Conservation (phyloP, 1,140 invertebrate species). For the Drosophila arizonae region DNA sequence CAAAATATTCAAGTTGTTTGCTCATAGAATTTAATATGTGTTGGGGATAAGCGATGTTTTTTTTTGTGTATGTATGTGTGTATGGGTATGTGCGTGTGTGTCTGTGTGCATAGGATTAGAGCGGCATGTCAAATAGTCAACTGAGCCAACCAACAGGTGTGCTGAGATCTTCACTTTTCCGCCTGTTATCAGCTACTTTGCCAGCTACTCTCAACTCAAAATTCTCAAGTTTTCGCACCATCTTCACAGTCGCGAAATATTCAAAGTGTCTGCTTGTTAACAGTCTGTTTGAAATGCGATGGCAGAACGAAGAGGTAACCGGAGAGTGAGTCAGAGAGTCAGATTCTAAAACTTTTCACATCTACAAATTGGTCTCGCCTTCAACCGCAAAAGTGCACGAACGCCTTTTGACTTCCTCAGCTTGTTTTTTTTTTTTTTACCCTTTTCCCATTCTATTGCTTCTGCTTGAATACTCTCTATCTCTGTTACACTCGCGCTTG, state of each 20-base stretch:
- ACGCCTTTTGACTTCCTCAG: conserved; percentile 26
- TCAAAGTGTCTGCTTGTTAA: conserved; percentile 75
- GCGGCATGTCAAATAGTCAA: neutral
- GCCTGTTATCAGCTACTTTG: conserved; percentile 26
- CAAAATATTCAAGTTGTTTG: conserved; percentile 38
- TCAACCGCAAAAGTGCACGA: conserved; percentile 66
- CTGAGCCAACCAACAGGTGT: conserved; percentile 13
- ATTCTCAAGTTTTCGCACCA: conserved; percentile 8
- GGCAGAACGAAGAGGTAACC: neutral
- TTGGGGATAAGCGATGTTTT: neutral
- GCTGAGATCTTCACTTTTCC: neutral
- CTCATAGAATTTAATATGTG: conserved; percentile 10
- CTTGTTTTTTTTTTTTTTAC: neutral
- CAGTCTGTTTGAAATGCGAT: conserved; percentile 34
- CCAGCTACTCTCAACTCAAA: conserved; percentile 21
- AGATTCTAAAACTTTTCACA: conserved; percentile 69
- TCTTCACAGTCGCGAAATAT: conserved; percentile 39
- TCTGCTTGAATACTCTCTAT: neutral
- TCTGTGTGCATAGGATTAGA: neutral
- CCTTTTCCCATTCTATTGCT: neutral
- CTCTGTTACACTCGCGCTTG: conserved; percentile 18
- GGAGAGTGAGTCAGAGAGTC: neutral
- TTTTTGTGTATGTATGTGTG: neutral
- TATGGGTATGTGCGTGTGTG: neutral
- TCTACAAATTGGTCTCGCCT: conserved; percentile 81